Evolutionary conservation across 1,140 invertebrate species (phyloP).

Genomic region (Trissolcus basalis): DNA sequence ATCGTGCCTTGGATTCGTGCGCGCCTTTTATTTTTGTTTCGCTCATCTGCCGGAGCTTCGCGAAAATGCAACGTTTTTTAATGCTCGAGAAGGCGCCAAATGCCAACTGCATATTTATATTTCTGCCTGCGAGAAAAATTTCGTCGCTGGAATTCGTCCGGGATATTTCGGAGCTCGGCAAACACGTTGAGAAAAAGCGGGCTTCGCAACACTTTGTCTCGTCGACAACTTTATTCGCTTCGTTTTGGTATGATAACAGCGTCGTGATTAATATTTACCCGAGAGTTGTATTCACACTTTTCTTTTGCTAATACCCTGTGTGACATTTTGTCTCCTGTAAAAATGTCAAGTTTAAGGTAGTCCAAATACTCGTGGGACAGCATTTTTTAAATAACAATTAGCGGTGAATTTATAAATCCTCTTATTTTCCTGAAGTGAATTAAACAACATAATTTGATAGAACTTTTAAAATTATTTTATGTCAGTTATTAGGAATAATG

Average conservation of each 20-base stretch:
- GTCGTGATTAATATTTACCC: conserved; percentile 53
- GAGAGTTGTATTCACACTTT: conserved; percentile 34
- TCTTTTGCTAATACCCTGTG: conserved; percentile 32
- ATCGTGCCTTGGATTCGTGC: neutral
- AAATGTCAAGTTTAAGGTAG: conserved; percentile 24
- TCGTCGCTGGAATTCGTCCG: conserved; percentile 30
- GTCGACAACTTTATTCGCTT: conserved; percentile 52
- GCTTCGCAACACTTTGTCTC: conserved; percentile 52
- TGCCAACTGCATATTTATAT: conserved; percentile 56
- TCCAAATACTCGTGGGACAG: conserved; percentile 8
- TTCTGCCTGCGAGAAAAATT: conserved; percentile 42
- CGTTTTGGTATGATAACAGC: conserved; percentile 54
- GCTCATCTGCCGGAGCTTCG: conserved; percentile 16
- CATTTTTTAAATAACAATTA: no score
- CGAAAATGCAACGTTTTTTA: conserved; percentile 43
- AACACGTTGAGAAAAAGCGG: conserved; percentile 43
- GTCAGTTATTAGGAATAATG: no score
- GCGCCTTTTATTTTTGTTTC: neutral
- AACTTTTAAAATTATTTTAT: no score
- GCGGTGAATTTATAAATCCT: no score
- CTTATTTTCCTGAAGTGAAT: no score
- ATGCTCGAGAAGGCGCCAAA: conserved; percentile 46
- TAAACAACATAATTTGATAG: no score
- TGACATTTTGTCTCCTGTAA: conserved; percentile 34
- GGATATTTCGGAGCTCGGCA: conserved; percentile 36